Percentiles rank a stretch among this genome's conserved stretches.
Conservation (phyloP, 2,797 vertebrate species). For the Cynopterus sphinx region DNA sequence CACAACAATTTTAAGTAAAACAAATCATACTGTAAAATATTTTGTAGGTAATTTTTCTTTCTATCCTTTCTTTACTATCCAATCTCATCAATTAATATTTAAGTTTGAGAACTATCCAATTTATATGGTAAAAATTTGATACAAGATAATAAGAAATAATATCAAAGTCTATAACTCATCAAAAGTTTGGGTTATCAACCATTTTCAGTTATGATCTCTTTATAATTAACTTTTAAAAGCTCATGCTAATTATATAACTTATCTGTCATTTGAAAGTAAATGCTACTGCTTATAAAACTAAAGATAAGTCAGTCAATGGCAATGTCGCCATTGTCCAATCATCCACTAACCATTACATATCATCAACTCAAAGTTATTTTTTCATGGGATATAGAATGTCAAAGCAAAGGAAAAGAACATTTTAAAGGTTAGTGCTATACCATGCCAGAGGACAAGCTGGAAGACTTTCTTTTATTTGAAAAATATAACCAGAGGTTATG, state of each 20-base stretch:
- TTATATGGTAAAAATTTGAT: not conserved
- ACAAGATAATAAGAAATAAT: not conserved
- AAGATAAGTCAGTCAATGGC: not conserved
- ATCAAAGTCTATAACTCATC: not conserved
- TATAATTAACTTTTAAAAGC: not conserved
- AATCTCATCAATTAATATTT: not conserved
- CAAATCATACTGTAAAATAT: not conserved
- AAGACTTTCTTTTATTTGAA: conserved; percentile 46
- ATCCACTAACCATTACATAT: not conserved
- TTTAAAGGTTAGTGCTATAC: conserved; percentile 68
- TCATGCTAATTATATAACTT: not conserved
- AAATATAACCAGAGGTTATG: conserved; percentile 45
- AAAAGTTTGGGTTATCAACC: not conserved
- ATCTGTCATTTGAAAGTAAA: not conserved
- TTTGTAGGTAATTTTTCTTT: not conserved
- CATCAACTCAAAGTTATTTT: conserved; percentile 45
- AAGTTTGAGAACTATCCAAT: not conserved
- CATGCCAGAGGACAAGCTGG: conserved; percentile 5
- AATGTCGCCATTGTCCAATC: not conserved
- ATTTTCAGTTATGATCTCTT: not conserved
- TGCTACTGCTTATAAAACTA: not conserved
- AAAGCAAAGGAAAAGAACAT: conserved; percentile 45
- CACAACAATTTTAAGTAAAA: not conserved
- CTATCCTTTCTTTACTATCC: not conserved
- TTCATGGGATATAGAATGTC: conserved; percentile 20